Evolutionary conservation across 2,888 invertebrate genomes (phyloP), one percentile per base, ranked within the genome.

Genomic region (Leptinotarsa tumamoca): DNA sequence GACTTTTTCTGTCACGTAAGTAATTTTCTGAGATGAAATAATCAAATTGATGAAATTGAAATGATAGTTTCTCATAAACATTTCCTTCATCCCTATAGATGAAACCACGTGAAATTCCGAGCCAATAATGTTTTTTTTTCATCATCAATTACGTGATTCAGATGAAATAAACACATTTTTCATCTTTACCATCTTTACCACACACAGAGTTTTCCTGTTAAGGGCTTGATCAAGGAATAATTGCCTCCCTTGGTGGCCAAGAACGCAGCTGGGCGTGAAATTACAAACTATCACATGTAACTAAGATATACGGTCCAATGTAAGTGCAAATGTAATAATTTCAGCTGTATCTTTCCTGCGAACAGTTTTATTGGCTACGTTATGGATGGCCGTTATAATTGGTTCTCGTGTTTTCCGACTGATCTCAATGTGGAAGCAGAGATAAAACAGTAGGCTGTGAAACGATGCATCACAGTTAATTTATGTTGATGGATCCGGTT

Each of bases 321-420:
- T 85, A 85, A 85, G 86, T 85, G 84, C 84, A 85, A 85, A 86
- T 85, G 84, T 85, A 84, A 85, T 86, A 86, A 83, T 86, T 85
- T 81, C 81, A 78, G 83, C 83, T 83, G 85, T 84, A 86, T 85
- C 84, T 85, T 85, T 83, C 84, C 82, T 82, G 84, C 77, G 82
- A 84, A 83, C 84, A 84, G 84, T 84, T 86, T 86, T 85, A 86
- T 86, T 84, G 84, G 85, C 78, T 78, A 75, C 80, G 83, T 85
- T 85, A 86, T 85, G 83, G 85, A 86, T 86, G 86, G 81, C 84
- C 79, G 80, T 84, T 84, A 84, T 85, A 85, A 85, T 85, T 85
- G 84, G 83, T 83, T 85, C 84, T 82, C 81, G 76, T 80, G 82
- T 78, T 82, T 82, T 63, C 63, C 58, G n/a, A 33, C 63, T 43